Base-by-base conservation (phyloP, 2,888 invertebrate species). In the Smittia aterrima region DNA sequence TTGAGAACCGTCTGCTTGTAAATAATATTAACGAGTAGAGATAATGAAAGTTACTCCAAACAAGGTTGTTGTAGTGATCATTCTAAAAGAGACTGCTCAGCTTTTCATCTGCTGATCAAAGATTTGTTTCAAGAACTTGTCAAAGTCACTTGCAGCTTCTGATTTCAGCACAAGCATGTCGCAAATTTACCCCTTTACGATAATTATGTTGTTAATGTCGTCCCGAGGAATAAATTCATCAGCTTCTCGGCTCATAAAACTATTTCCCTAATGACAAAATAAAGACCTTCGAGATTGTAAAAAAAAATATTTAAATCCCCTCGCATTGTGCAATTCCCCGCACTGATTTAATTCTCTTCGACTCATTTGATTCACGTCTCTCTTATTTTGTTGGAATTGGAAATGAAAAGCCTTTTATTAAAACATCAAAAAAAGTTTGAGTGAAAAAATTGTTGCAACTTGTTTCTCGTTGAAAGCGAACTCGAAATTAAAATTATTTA, bases 281-380 rank as follows among this genome's bases (percentile, higher is more conserved):
- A 16, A 47, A 68, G 68, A 24, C 20, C 47, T 25, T 68, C 53
- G 47, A 24, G 38, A 40, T 7, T 66, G 66, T 13, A 40, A 32
- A 40, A 40, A 66, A 66, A 66, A 66, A 66, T 18, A 20, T 54
- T 47, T 68, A 68, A 68, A 68, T 68, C 68, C 68, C 68, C 41
- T 1, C 41, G 13, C 41, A 7, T 32, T 32, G n/a, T 66, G 47
- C 47, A 47, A 47, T 16, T 47, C 16, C 47, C 16, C 58, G 20
- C 70, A 20, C 22, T 24, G 32, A 54, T 54, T 70, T 53, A 70
- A 54, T 70, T 53, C 41, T 32, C 54, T 41, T 32, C 70, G 70
- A 22, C 70, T 70, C 70, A 70, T 70, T 70, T 70, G 32, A 54
- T 70, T 1, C 67, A 18, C 22, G 18, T 47, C 32, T 32, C 32